Conservation (phyloP, 2,888 invertebrate species). For the Teleogryllus oceanicus region DNA sequence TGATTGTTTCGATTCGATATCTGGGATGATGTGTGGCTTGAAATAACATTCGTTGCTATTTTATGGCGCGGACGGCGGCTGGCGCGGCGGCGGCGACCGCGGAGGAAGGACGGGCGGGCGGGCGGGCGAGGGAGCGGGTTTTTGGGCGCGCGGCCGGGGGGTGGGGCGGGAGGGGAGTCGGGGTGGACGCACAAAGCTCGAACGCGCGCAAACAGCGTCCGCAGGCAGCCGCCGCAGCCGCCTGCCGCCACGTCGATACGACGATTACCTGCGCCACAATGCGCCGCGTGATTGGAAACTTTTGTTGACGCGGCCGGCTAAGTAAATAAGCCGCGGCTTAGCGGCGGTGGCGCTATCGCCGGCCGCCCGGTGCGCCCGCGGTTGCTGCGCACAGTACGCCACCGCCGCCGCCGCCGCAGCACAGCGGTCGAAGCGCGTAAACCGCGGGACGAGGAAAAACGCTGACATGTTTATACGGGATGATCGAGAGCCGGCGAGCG, state of each 20-base stretch:
- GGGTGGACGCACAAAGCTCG: conserved; percentile 5
- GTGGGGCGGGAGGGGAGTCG: background rate
- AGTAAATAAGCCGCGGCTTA: conserved; percentile 18
- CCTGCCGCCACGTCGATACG: conserved; percentile 18
- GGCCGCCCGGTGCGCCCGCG: background rate
- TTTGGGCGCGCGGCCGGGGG: background rate
- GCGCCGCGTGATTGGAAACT: conserved; percentile 18
- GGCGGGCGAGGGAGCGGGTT: background rate
- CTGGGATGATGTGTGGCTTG: conserved; percentile 30
- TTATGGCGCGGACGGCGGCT: conserved; percentile 20
- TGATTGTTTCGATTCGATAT: conserved; percentile 33
- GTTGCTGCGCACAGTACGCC: background rate
- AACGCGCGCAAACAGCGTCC: background rate
- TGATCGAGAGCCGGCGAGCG: background rate
- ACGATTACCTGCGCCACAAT: conserved; percentile 18
- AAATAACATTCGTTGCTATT: conserved; percentile 27
- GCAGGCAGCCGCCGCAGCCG: background rate
- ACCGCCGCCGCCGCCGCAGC: background rate
- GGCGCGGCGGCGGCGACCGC: background rate
- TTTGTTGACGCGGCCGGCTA: conserved; percentile 18
- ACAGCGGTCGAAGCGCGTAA: background rate
- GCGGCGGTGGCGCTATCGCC: background rate
- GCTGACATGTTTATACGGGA: background rate
- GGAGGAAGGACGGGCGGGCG: background rate
- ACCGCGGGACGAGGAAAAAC: background rate